Conservation (phyloP, 2,113 vertebrate species). For the Seriola rivoliana region DNA sequence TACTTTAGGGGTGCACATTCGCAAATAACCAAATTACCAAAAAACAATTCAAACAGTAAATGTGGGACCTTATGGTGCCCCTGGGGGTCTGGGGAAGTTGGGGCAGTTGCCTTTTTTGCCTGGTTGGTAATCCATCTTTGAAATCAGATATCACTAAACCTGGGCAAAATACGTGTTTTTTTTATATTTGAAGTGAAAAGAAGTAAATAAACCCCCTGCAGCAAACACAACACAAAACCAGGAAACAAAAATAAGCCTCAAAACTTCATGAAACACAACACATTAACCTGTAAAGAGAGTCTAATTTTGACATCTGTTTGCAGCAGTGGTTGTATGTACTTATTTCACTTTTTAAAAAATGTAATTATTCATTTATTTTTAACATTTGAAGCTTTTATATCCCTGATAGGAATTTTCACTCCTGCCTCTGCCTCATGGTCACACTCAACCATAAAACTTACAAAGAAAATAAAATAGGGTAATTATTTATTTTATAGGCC, state of each 20-base stretch:
- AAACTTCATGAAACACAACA: neutral
- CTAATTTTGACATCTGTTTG: neutral
- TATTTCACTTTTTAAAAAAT: neutral
- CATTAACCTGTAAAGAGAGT: neutral
- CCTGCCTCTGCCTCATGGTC: conserved; percentile 1
- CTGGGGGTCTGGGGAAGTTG: neutral
- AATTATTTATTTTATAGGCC: neutral
- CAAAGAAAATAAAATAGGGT: neutral
- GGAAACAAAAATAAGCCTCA: neutral
- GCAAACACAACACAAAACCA: neutral
- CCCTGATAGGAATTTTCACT: conserved; percentile 36
- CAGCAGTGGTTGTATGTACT: neutral
- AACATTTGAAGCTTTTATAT: conserved; percentile 7
- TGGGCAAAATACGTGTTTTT: neutral
- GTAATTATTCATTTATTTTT: neutral
- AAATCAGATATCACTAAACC: neutral
- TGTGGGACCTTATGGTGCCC: neutral
- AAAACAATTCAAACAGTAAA: neutral
- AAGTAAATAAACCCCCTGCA: neutral
- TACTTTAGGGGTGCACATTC: neutral
- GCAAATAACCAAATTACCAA: neutral
- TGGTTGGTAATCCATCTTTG: neutral
- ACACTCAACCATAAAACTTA: neutral
- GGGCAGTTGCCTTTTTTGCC: neutral
- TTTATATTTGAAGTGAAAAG: neutral